These are phyloP conservation scores for Rhinoraja longicauda DNA, from an alignment of 2,797 vertebrate genomes.

Conservation along the genomic window DNA sequence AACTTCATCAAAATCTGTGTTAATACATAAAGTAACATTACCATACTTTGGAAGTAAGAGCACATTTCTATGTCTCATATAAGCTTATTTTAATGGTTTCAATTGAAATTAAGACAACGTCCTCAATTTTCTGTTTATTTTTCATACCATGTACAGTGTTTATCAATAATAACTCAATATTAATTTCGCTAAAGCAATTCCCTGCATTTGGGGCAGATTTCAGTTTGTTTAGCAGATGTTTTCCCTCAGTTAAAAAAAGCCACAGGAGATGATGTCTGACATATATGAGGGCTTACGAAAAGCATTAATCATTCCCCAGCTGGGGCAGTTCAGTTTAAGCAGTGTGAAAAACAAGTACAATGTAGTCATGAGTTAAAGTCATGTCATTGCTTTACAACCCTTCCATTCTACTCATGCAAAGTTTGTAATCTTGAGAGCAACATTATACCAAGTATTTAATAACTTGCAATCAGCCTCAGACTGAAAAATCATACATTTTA, in stretches of 20 bases:
- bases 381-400: not conserved
- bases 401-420: not conserved
- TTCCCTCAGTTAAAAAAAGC: conserved; percentile 31
- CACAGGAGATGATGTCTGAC: conserved; percentile 37
- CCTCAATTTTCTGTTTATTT: not conserved
- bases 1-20: not conserved
- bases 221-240: conserved; percentile 35
- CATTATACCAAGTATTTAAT: not conserved
- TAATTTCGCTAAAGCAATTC: conserved; percentile 18
- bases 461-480: not conserved
- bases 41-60: not conserved
- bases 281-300: conserved; percentile 36
- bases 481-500: not conserved
- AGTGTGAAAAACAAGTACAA: conserved; percentile 38
- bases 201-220: conserved; percentile 18
- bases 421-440: not conserved
- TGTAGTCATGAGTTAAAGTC: not conserved
- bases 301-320: conserved; percentile 36
- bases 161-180: conserved; percentile 16
- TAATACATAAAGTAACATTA: not conserved
- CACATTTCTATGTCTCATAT: not conserved
- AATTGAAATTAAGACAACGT: not conserved
- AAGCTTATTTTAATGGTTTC: not conserved
- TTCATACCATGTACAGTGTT: not conserved
- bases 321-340: conserved; percentile 14